Conservation (phyloP, 2,888 invertebrate genomes). For the Rhyacophila evoluta region DNA sequence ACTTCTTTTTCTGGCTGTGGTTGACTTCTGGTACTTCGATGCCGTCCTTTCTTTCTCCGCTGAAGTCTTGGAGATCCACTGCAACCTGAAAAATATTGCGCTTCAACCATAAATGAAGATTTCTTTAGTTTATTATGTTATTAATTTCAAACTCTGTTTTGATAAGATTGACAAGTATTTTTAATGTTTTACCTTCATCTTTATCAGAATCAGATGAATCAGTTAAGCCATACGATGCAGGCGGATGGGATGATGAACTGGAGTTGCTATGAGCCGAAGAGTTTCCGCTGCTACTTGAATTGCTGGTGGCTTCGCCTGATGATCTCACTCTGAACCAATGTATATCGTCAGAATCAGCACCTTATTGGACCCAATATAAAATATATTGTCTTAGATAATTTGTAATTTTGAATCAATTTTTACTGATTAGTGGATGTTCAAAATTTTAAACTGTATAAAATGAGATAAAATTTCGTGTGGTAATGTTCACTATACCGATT, state of each 20-base stretch:
- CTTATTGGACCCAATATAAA: constrained; percentile 27
- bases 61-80: constrained; percentile 87
- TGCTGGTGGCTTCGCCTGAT: constrained; percentile 50
- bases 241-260: constrained; percentile 56
- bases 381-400: no score
- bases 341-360: constrained; percentile 55
- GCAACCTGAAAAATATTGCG: constrained; percentile 63
- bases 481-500: no score
- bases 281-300: constrained; percentile 56
- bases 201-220: constrained; percentile 74
- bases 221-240: constrained; percentile 57
- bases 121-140: neutral
- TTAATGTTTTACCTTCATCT: constrained; percentile 63
- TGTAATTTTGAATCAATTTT: no score
- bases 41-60: constrained; percentile 73
- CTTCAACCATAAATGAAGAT: constrained; percentile 13
- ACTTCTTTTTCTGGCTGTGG: constrained; percentile 62
- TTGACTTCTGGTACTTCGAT: constrained; percentile 56
- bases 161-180: neutral
- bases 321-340: constrained; percentile 55
- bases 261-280: constrained; percentile 57
- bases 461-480: no score
- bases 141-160: neutral
- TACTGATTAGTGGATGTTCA: no score
- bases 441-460: no score